These are phyloP conservation scores for Formica aserva DNA, from an alignment of 2,888 invertebrate genomes.

Conservation along the genomic window DNA sequence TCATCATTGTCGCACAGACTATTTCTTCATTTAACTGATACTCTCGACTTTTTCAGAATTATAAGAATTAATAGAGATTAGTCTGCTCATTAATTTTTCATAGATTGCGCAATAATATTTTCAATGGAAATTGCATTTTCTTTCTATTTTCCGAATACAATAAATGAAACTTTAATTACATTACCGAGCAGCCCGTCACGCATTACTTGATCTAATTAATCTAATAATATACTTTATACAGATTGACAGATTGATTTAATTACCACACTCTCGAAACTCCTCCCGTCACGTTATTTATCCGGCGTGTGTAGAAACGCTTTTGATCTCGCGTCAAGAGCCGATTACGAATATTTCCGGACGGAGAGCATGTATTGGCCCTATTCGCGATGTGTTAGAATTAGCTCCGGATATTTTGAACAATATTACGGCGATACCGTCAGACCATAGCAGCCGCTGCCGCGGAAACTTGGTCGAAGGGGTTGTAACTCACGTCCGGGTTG, in stretches of 20 bases:
- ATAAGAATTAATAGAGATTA: not conserved
- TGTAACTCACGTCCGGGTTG: constrained; percentile 59
- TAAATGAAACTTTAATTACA: not conserved
- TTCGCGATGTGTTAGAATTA: constrained; percentile 46
- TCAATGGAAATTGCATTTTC: not conserved
- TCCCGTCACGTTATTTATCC: not conserved
- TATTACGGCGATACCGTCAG: constrained; percentile 50
- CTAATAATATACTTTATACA: not conserved
- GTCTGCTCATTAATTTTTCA: constrained; percentile 11
- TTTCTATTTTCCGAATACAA: not conserved
- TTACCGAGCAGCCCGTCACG: not conserved
- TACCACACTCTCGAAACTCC: constrained; percentile 4
- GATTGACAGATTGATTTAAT: not conserved
- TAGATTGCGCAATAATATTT: not conserved
- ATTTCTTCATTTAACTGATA: constrained; percentile 9
- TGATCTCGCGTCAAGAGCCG: not conserved
- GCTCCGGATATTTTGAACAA: constrained; percentile 70
- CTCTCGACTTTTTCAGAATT: not conserved
- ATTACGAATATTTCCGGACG: constrained; percentile 30
- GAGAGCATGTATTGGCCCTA: constrained; percentile 8
- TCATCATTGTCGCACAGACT: not conserved
- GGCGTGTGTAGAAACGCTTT: not conserved
- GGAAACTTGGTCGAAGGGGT: constrained; percentile 65
- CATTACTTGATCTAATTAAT: constrained; percentile 19
- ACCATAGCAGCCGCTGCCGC: constrained; percentile 45